Conservation (phyloP, 2,797 vertebrate species). For the Microctenopoma lineatum region DNA sequence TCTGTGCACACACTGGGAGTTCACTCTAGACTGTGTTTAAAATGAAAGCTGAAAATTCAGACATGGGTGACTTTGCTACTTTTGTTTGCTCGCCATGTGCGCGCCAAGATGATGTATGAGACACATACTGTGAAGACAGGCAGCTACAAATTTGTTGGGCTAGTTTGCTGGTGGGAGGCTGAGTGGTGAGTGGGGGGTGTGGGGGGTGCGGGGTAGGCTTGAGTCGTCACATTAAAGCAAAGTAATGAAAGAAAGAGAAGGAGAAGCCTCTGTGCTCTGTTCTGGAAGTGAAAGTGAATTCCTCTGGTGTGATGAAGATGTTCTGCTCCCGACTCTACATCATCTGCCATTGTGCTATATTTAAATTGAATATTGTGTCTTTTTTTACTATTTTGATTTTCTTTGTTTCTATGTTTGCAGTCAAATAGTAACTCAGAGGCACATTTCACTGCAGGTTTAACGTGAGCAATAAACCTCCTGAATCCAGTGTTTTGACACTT, state of each 20-base stretch:
- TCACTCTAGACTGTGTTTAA: constrained; percentile 53
- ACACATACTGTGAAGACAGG: constrained; percentile 80
- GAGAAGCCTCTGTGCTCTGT: background rate
- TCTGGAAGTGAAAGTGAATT: too few species aligned
- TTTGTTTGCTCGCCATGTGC: constrained; percentile 54
- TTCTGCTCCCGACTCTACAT: too few species aligned
- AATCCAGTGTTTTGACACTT: too few species aligned
- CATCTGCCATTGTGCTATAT: too few species aligned
- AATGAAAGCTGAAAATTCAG: constrained; percentile 62
- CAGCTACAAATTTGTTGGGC: constrained; percentile 85
- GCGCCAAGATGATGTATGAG: constrained; percentile 83
- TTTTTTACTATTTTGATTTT: too few species aligned
- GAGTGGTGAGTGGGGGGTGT: constrained; percentile 8
- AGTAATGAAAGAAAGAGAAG: constrained; percentile 52
- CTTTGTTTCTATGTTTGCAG: too few species aligned
- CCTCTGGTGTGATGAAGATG: background rate
- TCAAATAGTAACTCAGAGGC: too few species aligned
- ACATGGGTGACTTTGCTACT: constrained; percentile 66
- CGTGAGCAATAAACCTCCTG: too few species aligned
- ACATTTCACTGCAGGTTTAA: too few species aligned
- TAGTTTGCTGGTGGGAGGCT: constrained; percentile 75
- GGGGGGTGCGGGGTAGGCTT: constrained; percentile 20
- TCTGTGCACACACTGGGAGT: constrained; percentile 47
- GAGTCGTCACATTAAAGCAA: constrained; percentile 55
- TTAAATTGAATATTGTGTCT: too few species aligned